phyloP scores from a whole-genome alignment of 2,888 invertebrate species.

The Liopterus haemorrhoidalis region DNA sequence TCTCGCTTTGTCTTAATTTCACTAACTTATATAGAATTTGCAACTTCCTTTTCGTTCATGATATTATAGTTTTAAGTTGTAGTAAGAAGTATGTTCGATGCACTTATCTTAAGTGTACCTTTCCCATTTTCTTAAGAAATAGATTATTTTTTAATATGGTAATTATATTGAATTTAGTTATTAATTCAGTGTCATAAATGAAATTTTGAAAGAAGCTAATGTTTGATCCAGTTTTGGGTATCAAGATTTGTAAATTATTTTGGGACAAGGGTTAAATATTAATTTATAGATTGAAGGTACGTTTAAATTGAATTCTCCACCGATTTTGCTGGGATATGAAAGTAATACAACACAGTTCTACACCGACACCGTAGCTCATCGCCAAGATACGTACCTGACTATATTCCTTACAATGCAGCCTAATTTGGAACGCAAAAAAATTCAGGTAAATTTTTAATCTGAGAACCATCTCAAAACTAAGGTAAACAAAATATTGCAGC shows the following conservation, averaged over 20 bases:
- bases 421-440: constrained; percentile 44
- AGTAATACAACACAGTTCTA: constrained; percentile 27
- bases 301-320: constrained; percentile 69
- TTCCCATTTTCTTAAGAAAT: too few species aligned
- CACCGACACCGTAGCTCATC: constrained; percentile 37
- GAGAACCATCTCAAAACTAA: too few species aligned
- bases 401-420: constrained; percentile 65
- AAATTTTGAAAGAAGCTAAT: constrained; percentile 1
- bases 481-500: too few species aligned
- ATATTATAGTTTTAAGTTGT: too few species aligned
- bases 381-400: constrained; percentile 49
- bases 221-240: background rate
- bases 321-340: constrained; percentile 66
- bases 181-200: constrained; percentile 4
- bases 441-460: constrained; percentile 26
- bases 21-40: too few species aligned
- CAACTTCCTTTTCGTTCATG: too few species aligned
- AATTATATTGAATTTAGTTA: constrained; percentile 9
- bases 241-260: too few species aligned
- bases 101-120: too few species aligned
- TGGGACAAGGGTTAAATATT: constrained; percentile 5
- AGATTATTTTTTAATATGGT: background rate
- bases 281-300: constrained; percentile 68
- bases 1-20: too few species aligned
- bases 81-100: too few species aligned